These are phyloP conservation scores for Prolemur simus DNA, from an alignment of 2,113 vertebrate species.

Conservation along the genomic window DNA sequence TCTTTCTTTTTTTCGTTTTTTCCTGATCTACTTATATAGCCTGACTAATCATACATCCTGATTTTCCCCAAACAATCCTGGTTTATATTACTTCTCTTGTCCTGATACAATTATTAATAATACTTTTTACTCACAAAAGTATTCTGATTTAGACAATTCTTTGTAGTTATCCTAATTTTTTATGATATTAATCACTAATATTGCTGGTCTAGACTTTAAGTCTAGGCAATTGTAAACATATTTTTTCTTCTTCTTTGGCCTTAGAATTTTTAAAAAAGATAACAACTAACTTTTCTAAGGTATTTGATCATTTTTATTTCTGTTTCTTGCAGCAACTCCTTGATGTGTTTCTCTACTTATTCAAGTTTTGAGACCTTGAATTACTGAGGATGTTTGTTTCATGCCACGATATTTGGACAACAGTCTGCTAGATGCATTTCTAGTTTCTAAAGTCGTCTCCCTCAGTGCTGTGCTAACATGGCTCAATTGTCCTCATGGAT, in stretches of 20 bases:
- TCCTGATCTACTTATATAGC: neutral
- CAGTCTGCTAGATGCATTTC: neutral
- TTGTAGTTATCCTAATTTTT: neutral
- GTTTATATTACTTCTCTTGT: neutral
- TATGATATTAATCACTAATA: neutral
- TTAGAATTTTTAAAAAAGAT: neutral
- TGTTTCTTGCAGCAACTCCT: neutral
- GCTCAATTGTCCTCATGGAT: neutral
- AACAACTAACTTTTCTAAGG: neutral
- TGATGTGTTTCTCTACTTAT: too few species aligned
- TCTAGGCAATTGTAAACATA: neutral
- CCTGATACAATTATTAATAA: neutral
- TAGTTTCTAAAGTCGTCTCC: neutral
- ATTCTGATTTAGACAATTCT: neutral
- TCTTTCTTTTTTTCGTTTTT: neutral
- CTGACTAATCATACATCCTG: neutral
- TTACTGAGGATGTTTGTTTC: neutral
- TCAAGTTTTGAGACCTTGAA: neutral
- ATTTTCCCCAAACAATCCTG: neutral
- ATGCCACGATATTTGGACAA: neutral
- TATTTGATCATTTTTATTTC: neutral
- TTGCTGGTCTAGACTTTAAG: neutral
- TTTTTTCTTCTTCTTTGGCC: neutral
- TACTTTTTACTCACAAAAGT: neutral
- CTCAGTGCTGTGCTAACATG: too few species aligned